Base-by-base conservation (phyloP, 1,140 invertebrate genomes). In the Drosophila aff. region DNA sequence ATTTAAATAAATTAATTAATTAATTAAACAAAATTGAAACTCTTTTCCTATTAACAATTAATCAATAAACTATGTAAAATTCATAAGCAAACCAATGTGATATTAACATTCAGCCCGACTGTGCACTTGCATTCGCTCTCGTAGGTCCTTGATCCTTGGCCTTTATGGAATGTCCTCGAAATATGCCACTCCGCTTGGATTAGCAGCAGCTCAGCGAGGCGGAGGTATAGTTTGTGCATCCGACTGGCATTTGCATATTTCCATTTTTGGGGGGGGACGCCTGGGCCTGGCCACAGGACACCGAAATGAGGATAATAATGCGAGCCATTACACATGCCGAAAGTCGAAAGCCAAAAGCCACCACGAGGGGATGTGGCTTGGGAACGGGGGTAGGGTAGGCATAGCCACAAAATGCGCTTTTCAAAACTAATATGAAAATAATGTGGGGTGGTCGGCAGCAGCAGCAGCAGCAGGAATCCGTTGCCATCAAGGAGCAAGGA, bases 381-480 rank as follows among this genome's bases (percentile, higher is more conserved):
- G n/a, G n/a, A 21, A 21, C 21, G 1, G 21, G 21, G 21, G 21
- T 21, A 21, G 21, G 21, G 21, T 21, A 21, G 33, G 41, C 26
- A 44, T 26, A 55, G 63, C 64, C 52, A 41, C 63, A 61, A 86
- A 85, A 85, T 85, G 82, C 82, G 82, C 82, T 86, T 82, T 84
- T 79, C 69, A 78, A 76, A 85, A 86, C 82, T 85, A 86, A 85
- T 86, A 79, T 76, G 75, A 79, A 86, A 76, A 86, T 79, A 76
- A 76, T 82, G 69, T 66, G 57, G 57, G 60, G 18, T 11, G 57
- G 57, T 46, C 33, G 46, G 8, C 49, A 33, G 49, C n/a, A 50
- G 8, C 21, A 50, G 8, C 21, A 21, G 21, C 46, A 18, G 33
- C 52, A n/a, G 21, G 40, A n/a, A 66, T 76, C 61, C 61, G 46